Base-by-base conservation (phyloP, 2,888 invertebrate genomes). In the Priocnemis perturbator region DNA sequence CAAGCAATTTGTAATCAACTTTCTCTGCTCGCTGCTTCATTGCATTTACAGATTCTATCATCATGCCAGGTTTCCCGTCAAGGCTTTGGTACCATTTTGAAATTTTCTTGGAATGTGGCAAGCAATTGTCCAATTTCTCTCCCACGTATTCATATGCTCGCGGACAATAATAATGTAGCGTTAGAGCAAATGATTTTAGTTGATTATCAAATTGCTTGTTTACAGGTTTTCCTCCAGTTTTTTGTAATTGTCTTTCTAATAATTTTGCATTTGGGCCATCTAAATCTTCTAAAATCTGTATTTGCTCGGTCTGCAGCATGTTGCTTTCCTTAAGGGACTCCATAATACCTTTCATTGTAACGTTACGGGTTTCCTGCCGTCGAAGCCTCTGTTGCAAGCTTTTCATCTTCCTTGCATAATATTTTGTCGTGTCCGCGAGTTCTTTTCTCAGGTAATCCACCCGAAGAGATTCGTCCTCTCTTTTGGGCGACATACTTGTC, bases 121-220 rank as follows among this genome's bases (percentile, higher is more conserved):
- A n/a, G n/a, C n/a, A n/a, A n/a, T n/a, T 30, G 45, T 62, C 17
- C 30, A 62, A 53, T 53, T 53, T 2, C 14, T 19, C 0, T 14
- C 62, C 21, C 7, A 63, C 55, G 26, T 44, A 63, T 21, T 63
- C 19, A 55, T 63, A 63, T 7, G 62, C 45, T 0, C 55, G 30
- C 26, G 23, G 30, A 0, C 26, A 61, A 61, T 61, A 52, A 30
- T 30, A 52, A 26, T 30, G 61, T 5, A 61, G 15, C 26, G 61
- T 61, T 19, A 61, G 0, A 0, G 61, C 61, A 50, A 61, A 60
- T n/a, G n/a, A n/a, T n/a, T n/a, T n/a, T n/a, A n/a, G n/a, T n/a
- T n/a, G n/a, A n/a, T n/a, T n/a, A n/a, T 44, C 44, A 44, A 44
- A 44, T 44, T 44, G 44, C 14, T 14, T 44, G 44, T 44, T 44